Conservation (phyloP, 2,113 vertebrate genomes). For the Hiodon alosoides region DNA sequence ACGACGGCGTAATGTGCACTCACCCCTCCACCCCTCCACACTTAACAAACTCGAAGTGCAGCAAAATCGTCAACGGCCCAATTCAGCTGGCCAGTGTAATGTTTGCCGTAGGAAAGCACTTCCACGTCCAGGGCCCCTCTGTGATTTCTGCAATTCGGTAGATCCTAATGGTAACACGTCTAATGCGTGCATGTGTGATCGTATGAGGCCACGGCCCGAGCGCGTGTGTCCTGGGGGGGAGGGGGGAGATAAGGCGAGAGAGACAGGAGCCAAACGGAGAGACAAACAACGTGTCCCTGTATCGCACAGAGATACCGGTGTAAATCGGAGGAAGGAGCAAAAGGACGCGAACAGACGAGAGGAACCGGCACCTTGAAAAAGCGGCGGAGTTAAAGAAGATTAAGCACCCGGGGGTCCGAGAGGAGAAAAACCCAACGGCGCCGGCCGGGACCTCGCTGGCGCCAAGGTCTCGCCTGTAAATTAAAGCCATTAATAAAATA, state of each 20-base stretch:
- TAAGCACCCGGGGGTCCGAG: constrained; percentile 50
- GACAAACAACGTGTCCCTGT: constrained; percentile 9
- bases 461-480: constrained; percentile 73
- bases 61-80: no score
- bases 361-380: constrained; percentile 47
- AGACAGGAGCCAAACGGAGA: not conserved
- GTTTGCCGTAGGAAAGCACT: no score
- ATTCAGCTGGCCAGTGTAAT: no score
- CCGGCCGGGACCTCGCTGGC: constrained; percentile 53
- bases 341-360: constrained; percentile 25
- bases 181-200: no score
- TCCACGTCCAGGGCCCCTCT: no score
- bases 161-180: no score
- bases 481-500: constrained; percentile 88
- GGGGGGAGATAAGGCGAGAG: not conserved
- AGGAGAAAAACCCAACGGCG: not conserved
- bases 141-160: no score
- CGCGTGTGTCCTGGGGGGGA: not conserved
- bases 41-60: no score
- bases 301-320: not conserved
- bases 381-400: constrained; percentile 66
- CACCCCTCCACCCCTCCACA: no score
- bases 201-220: not conserved
- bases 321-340: constrained; percentile 16
- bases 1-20: no score